Evolutionary conservation across 1,140 invertebrate species (phyloP).

Genomic region (Saccostrea cuccullata): DNA sequence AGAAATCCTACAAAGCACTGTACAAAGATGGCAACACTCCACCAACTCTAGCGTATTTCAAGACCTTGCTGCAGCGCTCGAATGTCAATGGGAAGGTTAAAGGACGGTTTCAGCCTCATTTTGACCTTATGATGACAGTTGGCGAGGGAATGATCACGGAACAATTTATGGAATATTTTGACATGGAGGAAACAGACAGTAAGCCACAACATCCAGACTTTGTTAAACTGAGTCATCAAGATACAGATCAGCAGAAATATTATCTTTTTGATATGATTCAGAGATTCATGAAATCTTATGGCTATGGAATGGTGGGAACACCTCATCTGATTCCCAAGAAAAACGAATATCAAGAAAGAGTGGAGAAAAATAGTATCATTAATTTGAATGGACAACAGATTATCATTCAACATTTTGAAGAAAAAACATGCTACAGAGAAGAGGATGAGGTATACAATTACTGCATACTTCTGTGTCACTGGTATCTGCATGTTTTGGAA

Average conservation of each 20-base stretch:
- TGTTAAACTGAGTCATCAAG: not conserved
- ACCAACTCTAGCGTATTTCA: not conserved
- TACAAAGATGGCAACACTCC: not conserved
- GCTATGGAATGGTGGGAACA: not conserved
- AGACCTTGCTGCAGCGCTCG: not conserved
- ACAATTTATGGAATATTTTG: not conserved
- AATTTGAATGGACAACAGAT: not conserved
- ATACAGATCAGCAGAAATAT: not conserved
- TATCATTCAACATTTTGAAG: not conserved
- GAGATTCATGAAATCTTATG: not conserved
- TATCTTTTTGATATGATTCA: not conserved
- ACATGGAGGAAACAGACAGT: not conserved
- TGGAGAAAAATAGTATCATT: not conserved
- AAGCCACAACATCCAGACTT: slow-evolving; percentile 3
- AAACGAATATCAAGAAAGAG: not conserved
- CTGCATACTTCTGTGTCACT: not conserved
- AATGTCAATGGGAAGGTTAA: slow-evolving; percentile 24
- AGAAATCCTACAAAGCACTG: not conserved
- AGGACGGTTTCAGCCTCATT: slow-evolving; percentile 16
- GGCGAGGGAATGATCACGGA: slow-evolving; percentile 25
- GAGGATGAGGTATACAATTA: slow-evolving; percentile 5
- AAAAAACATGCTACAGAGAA: not conserved
- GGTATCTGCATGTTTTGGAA: slow-evolving; percentile 14
- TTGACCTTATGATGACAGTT: not conserved
- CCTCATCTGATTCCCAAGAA: not conserved